Base-by-base conservation (phyloP, 2,113 vertebrate species). In the Proteles cristata region DNA sequence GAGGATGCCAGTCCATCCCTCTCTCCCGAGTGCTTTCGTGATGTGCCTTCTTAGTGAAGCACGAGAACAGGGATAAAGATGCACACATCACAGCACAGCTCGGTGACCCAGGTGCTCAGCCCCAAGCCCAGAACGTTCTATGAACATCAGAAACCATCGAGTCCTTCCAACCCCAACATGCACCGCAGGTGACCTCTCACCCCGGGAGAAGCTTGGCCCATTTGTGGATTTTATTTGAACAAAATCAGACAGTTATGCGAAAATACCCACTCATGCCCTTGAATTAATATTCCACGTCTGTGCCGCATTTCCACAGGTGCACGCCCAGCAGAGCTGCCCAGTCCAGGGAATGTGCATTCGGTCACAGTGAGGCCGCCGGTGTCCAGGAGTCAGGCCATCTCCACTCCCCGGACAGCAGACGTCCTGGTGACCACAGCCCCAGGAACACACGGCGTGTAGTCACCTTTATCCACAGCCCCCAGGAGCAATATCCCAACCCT, bases 141-240 rank as follows among this genome's bases (percentile, higher is more conserved):
- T 2, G 28, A 33, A 15, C 76, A 12, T 16, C 55, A 6, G 74
- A 76, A 25, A 11, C 55, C n/a, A 17, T 15, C 11, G 0, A 4
- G 7, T 4, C 58, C 6, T 16, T 16, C 39, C 0, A 0, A 16
- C 21, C 2, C 7, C 7, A 4, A 12, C n/a, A 33, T 4, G 19
- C 55, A 4, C 33, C 23, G 19, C 33, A 0, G 16, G 11, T 5
- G 35, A 2, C 74, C 35, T 26, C 43, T 33, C 43, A 0, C 5
- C 0, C 28, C 8, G 0, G 28, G 17, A n/a, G n/a, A n/a, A 0
- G 14, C 8, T 28, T 15, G 17, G 33, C 43, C 25, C n/a, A 7
- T 1, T 9, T 23, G 2, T 12, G 63, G 63, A 21, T 63, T 12
- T 66, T 10, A 4, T 1, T 7, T 6, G 43, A 23, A 45, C 12